Conservation (phyloP, 2,113 vertebrate genomes). For the Tapirus terrestris region DNA sequence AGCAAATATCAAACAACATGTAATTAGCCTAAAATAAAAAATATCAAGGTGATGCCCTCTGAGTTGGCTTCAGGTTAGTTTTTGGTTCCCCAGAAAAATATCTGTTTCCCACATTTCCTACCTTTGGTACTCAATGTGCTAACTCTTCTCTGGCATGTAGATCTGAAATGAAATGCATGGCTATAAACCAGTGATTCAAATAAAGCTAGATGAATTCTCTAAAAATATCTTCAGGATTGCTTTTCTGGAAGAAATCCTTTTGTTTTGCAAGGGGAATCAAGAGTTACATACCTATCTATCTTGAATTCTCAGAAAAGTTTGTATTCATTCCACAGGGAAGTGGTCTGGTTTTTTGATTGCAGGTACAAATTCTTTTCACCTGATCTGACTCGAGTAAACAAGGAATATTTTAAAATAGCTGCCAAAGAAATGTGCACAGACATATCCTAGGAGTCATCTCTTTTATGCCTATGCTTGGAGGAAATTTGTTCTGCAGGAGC, state of each 20-base stretch:
- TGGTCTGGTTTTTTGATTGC: neutral
- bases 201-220: neutral
- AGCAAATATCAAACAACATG: neutral
- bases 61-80: neutral
- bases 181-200: neutral
- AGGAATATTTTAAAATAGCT: neutral
- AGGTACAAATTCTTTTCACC: neutral
- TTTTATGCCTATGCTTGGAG: neutral
- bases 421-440: neutral
- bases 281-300: neutral
- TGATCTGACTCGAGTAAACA: neutral
- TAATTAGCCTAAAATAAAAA: neutral
- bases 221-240: neutral
- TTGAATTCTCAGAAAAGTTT: neutral
- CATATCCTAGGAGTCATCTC: neutral
- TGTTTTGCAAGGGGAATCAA: neutral
- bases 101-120: neutral
- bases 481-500: neutral
- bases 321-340: neutral
- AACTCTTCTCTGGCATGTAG: neutral
- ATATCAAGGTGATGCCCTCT: neutral
- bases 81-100: neutral
- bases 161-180: neutral
- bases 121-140: neutral
- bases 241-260: neutral